A percentile compares a stretch with the other conserved stretches of the same genome.
phyloP scores from a whole-genome alignment of 2,888 invertebrate genomes.

The Plebejus anna region DNA sequence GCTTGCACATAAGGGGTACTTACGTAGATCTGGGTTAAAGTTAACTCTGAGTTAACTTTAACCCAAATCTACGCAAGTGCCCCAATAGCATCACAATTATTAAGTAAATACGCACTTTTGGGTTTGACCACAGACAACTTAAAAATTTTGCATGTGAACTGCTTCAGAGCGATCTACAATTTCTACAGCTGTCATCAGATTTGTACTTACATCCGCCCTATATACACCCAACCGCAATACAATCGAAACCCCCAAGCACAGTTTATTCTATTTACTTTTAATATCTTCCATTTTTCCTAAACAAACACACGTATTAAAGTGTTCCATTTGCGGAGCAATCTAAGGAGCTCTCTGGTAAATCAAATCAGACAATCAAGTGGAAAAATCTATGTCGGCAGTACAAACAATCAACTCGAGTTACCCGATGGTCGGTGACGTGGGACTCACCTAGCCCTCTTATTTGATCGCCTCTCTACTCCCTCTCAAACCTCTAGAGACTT shows the following conservation, averaged over 20 bases:
- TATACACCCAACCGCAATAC: not conserved
- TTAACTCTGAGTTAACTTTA: no score
- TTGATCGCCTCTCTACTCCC: conserved; percentile 59
- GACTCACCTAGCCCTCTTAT: conserved; percentile 56
- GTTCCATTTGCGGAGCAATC: conserved; percentile 54
- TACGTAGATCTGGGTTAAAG: no score
- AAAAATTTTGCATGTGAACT: no score
- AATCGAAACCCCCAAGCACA: conserved; percentile 7
- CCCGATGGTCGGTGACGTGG: conserved; percentile 64
- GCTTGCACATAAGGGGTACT: no score
- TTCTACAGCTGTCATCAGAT: no score
- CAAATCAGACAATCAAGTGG: conserved; percentile 80
- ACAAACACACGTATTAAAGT: conserved; percentile 41
- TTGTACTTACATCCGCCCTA: no score
- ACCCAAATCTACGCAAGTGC: no score
- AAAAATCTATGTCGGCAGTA: conserved; percentile 75
- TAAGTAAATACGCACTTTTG: no score
- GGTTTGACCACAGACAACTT: no score
- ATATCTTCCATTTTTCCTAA: conserved; percentile 36
- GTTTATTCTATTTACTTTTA: conserved; percentile 13
- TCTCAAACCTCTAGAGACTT: conserved; percentile 52
- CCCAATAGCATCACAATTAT: no score
- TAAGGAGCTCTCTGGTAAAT: conserved; percentile 67
- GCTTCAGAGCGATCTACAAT: no score
- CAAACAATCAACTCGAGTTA: conserved; percentile 79